Base-by-base conservation (phyloP, 2,888 invertebrate species). In the Macaria liturata region DNA sequence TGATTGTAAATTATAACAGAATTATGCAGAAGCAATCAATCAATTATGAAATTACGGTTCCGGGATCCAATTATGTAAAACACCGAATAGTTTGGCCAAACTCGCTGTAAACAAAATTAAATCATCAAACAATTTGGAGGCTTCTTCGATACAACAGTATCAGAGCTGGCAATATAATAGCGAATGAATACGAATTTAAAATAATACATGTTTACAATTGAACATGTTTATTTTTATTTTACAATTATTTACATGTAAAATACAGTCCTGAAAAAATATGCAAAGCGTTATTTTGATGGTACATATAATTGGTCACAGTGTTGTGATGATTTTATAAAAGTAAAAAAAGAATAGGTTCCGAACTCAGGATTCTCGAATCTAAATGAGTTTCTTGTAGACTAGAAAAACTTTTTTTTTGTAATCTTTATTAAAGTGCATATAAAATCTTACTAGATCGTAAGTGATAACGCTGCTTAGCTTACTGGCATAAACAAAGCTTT, bases 91-190 rank as follows among this genome's bases (percentile, higher is more conserved):
- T 59, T 64, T n/a, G 39, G 30, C 37, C 51, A 57, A 63, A 63
- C 59, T 67, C 61, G 43, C 45, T 44, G 37, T 56, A 46, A 62
- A 58, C 61, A 60, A 59, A 52, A 64, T 64, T 61, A 58, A 58
- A 58, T 59, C 54, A 55, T 61, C 42, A 54, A 51, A 56, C 52
- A 54, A 58, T 56, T 47, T 39, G 30, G 34, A 31, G n/a, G 34
- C 34, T 42, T 46, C 42, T 8, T 8, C 42, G 9, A 42, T 5
- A 42, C 4, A n/a, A 42, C 42, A 42, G 42, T 42, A 9, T n/a
- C 42, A 42, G 9, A 42, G 4, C 42, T 42, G 4, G 9, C 42
- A 1, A 42, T 4, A 20, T 3, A 4, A 42, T 37, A 37, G 42
- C 8, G 9, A 9, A 42, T 20, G 1, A n/a, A 42, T 3, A 4